Percentiles rank a stretch among this genome's conserved stretches.
These are phyloP conservation scores for Ceyx margarethae DNA, from an alignment of 2,113 vertebrate species.

Conservation along the genomic window DNA sequence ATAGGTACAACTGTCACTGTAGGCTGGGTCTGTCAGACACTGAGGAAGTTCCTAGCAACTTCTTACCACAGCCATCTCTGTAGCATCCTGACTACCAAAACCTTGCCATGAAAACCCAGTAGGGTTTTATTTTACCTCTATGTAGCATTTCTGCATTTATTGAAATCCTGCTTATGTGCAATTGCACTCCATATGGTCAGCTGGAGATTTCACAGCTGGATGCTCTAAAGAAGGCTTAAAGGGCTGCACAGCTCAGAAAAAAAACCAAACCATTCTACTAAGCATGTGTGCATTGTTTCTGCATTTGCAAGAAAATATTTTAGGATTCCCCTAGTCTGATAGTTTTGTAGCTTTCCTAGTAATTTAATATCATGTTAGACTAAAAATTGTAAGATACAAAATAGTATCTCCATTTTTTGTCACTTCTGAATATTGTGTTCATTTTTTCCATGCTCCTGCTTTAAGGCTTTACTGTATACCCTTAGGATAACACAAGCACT, in stretches of 20 bases:
- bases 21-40: rapidly evolving
- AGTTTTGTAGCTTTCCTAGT: background rate
- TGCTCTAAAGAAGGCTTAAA: background rate
- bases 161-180: background rate
- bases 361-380: background rate
- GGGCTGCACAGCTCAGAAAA: background rate
- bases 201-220: background rate
- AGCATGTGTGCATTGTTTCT: rapidly evolving
- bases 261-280: too few relatives aligned
- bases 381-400: background rate
- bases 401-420: background rate
- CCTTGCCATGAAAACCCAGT: background rate
- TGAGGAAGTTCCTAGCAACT: background rate
- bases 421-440: background rate
- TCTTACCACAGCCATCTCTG: background rate
- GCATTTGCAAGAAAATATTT: background rate
- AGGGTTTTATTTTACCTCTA: background rate
- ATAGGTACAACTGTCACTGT: background rate
- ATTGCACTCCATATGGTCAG: background rate
- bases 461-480: background rate
- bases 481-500: background rate
- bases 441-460: background rate
- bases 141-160: background rate
- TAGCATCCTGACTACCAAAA: background rate
- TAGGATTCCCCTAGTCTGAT: background rate